Evolutionary conservation across 2,888 invertebrate genomes (phyloP).

Genomic region (Metacarcinus magister): DNA sequence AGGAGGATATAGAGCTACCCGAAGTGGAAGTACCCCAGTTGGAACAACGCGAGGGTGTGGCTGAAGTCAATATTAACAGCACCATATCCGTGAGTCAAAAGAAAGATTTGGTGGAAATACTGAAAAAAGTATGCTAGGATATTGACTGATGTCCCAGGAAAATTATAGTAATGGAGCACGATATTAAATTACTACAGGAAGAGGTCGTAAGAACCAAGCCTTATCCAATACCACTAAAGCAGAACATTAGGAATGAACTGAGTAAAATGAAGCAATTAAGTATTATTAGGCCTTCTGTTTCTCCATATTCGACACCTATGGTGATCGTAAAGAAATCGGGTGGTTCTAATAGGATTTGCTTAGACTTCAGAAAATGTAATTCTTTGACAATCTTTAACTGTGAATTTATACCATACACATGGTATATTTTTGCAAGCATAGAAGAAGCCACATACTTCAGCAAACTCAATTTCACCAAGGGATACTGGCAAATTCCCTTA

Average conservation of each 20-base stretch:
- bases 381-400: constrained; percentile 8
- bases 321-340: neutral
- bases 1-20: neutral
- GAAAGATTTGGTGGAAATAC: neutral
- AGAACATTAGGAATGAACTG: neutral
- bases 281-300: neutral
- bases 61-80: neutral
- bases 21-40: constrained; percentile 1
- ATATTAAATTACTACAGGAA: neutral
- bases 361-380: constrained; percentile 30
- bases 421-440: no score
- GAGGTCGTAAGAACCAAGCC: neutral
- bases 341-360: constrained; percentile 5
- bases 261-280: neutral
- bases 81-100: neutral
- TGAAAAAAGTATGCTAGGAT: neutral
- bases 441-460: neutral
- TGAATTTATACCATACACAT: neutral
- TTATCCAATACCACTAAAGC: neutral
- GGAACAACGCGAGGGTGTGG: neutral
- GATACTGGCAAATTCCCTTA: constrained; percentile 57
- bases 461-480: constrained; percentile 27
- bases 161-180: neutral
- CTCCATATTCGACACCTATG: neutral
- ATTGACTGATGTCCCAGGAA: neutral